Evolutionary conservation across 1,140 invertebrate species (phyloP).

Genomic region (Thrips palmi): DNA sequence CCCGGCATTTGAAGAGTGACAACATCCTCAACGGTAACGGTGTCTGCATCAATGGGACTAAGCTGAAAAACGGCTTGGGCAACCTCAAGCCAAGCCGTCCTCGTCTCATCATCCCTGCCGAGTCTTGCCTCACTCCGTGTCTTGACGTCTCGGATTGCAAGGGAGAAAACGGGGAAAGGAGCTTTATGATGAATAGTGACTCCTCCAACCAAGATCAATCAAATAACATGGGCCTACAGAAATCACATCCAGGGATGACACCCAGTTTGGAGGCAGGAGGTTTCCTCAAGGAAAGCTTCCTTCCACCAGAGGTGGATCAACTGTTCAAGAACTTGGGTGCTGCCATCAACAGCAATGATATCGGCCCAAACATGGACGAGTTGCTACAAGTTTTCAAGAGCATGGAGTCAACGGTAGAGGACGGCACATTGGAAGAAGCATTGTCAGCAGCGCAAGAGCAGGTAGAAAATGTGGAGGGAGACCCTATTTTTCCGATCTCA

Average conservation of each 20-base stretch:
- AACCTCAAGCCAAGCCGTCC: too few relatives aligned
- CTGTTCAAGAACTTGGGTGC: slow-evolving; percentile 25
- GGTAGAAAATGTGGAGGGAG: slow-evolving; percentile 39
- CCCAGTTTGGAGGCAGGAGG: slow-evolving; percentile 14
- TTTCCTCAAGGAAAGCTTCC: slow-evolving; percentile 16
- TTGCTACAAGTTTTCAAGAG: slow-evolving; percentile 46
- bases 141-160: not conserved
- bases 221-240: slow-evolving; percentile 38
- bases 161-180: not conserved
- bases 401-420: slow-evolving; percentile 26
- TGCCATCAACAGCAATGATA: slow-evolving; percentile 19
- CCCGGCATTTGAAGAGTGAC: too few relatives aligned
- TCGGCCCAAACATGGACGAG: slow-evolving; percentile 35
- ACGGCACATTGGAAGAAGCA: slow-evolving; percentile 13
- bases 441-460: slow-evolving; percentile 36
- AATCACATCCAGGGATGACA: too few relatives aligned
- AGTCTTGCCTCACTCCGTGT: too few relatives aligned
- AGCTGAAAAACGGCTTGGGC: too few relatives aligned
- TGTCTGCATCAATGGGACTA: slow-evolving; percentile 41
- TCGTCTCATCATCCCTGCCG: too few relatives aligned
- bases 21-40: too few relatives aligned
- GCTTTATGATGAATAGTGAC: slow-evolving; percentile 26
- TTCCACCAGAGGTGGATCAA: slow-evolving; percentile 29
- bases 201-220: slow-evolving; percentile 42
- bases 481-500: slow-evolving; percentile 24